phyloP scores from a whole-genome alignment of 2,113 vertebrate species.

The Arvicanthis niloticus region DNA sequence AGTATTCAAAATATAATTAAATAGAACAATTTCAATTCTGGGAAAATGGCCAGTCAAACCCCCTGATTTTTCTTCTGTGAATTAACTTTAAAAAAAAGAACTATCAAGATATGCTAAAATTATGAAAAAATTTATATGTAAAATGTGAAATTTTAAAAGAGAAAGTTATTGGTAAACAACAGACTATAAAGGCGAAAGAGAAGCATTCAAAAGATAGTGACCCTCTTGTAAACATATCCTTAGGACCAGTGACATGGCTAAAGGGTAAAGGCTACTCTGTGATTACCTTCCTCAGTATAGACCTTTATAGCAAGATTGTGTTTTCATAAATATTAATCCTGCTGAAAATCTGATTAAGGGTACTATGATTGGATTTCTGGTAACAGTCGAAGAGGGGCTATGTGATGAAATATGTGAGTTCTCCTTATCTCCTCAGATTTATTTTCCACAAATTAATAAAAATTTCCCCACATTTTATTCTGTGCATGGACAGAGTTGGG shows the following conservation, averaged over 20 bases:
- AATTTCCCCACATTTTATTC: background rate
- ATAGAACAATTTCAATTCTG: conserved; percentile 22
- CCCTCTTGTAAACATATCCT: background rate
- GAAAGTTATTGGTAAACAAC: conserved; percentile 3
- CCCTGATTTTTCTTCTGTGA: conserved; percentile 26
- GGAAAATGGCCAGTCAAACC: background rate
- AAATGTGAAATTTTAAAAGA: conserved; percentile 52
- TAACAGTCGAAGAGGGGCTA: background rate
- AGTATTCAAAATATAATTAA: background rate
- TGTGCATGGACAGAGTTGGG: background rate
- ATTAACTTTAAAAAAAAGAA: background rate
- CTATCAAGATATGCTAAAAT: background rate
- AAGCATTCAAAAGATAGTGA: background rate
- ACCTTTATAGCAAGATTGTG: background rate
- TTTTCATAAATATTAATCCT: conserved; percentile 23
- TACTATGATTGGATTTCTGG: background rate
- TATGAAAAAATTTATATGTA: conserved; percentile 18
- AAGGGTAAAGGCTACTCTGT: no score
- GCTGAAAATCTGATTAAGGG: conserved; percentile 12
- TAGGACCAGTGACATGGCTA: background rate
- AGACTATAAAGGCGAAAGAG: background rate
- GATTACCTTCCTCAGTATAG: background rate
- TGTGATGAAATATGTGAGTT: conserved; percentile 27
- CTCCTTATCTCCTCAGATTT: background rate
- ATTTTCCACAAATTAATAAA: conserved; percentile 48